These are phyloP conservation scores for Drosophila planitibia DNA, from an alignment of 2,888 invertebrate species.

Conservation along the genomic window DNA sequence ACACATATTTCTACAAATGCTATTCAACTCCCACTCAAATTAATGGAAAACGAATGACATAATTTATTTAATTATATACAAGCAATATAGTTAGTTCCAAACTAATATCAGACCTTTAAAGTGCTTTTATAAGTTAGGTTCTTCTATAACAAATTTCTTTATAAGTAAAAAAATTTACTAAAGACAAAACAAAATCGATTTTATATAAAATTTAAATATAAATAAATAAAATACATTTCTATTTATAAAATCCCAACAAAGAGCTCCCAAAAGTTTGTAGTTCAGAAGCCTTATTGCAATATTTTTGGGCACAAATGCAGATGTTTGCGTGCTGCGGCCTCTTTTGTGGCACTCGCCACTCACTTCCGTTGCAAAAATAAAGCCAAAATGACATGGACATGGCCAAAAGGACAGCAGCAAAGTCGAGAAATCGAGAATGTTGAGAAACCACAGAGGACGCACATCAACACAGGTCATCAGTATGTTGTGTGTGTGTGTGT, in stretches of 20 bases:
- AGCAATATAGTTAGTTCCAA: neutral
- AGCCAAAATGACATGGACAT: slow-evolving; percentile 56
- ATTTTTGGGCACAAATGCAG: slow-evolving; percentile 9
- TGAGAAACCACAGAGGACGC: slow-evolving; percentile 68
- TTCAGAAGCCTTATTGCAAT: slow-evolving; percentile 17
- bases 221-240: neutral
- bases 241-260: neutral
- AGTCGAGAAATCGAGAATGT: slow-evolving; percentile 38
- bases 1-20: neutral
- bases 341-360: slow-evolving; percentile 44
- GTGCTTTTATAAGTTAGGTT: neutral
- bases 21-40: slow-evolving; percentile 2
- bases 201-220: neutral
- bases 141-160: neutral
- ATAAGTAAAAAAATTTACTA: neutral
- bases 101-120: neutral
- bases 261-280: neutral
- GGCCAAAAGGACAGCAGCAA: slow-evolving; percentile 37
- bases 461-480: slow-evolving; percentile 48
- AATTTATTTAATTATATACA: slow-evolving; percentile 7
- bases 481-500: slow-evolving; percentile 11
- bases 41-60: slow-evolving; percentile 5
- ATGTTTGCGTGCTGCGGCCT: slow-evolving; percentile 36
- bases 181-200: neutral
- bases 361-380: slow-evolving; percentile 69